Conservation (phyloP, 92 coral and sea anemone species). For the Actinernus sp. region DNA sequence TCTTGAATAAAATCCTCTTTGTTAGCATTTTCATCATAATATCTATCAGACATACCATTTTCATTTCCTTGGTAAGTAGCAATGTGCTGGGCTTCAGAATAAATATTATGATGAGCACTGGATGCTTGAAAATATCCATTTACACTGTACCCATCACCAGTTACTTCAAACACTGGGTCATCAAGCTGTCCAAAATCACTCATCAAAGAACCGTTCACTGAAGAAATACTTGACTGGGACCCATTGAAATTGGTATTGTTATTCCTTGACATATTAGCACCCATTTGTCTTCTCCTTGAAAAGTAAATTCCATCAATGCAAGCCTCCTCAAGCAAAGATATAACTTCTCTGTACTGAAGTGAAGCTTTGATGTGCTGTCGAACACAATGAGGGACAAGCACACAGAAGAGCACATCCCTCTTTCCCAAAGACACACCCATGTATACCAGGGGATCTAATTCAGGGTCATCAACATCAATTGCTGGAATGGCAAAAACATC, state of each 20-base stretch:
- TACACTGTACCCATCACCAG: too few species aligned
- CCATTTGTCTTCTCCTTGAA: constrained; percentile 28
- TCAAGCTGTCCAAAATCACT: constrained; percentile 28
- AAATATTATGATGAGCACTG: too few species aligned
- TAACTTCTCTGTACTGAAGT: constrained; percentile 53
- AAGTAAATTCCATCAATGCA: constrained; percentile 73
- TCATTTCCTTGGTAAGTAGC: not conserved
- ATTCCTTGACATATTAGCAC: not conserved
- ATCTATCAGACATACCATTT: not conserved
- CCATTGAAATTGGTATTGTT: not conserved
- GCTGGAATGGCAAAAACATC: constrained; percentile 76
- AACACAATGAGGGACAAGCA: constrained; percentile 57
- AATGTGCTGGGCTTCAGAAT: not conserved
- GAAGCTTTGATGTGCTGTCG: constrained; percentile 50
- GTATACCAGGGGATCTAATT: constrained; percentile 49
- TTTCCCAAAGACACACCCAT: constrained; percentile 84
- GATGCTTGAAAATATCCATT: too few species aligned
- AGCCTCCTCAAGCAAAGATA: constrained; percentile 35
- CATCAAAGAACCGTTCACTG: constrained; percentile 11
- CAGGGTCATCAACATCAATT: constrained; percentile 47
- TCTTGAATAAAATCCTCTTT: too few species aligned
- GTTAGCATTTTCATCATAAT: not conserved
- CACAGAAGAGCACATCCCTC: constrained; percentile 64
- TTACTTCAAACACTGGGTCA: constrained; percentile 27
- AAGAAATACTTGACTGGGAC: constrained; percentile 26